phyloP scores from a whole-genome alignment of 2,888 invertebrate species.

The Ecdyonurus torrentis region DNA sequence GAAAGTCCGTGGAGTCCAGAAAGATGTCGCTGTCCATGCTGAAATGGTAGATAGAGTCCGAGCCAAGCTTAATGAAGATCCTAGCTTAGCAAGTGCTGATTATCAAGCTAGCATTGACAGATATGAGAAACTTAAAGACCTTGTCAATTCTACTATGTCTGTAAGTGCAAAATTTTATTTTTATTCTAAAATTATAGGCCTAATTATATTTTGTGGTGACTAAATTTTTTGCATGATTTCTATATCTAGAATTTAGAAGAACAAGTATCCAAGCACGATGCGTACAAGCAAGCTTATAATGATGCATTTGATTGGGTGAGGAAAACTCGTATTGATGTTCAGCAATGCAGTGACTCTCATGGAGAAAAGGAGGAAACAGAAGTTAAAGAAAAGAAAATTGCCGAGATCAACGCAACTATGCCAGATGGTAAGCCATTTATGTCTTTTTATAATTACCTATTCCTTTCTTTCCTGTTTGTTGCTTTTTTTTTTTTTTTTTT shows the following conservation, averaged over 20 bases:
- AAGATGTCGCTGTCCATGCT: constrained; percentile 64
- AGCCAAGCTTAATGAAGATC: constrained; percentile 51
- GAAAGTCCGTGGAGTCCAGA: constrained; percentile 65
- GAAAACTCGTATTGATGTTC: constrained; percentile 60
- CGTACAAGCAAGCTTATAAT: constrained; percentile 66
- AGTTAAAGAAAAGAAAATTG: constrained; percentile 57
- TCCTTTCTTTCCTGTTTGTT: not conserved
- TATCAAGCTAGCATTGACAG: constrained; percentile 53
- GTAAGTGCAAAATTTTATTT: constrained; percentile 27
- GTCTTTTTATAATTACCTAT: not conserved
- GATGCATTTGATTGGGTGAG: constrained; percentile 75
- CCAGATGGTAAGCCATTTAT: constrained; percentile 36
- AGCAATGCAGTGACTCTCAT: constrained; percentile 72
- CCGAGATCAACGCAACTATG: constrained; percentile 46
- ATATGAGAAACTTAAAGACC: constrained; percentile 49
- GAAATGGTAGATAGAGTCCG: constrained; percentile 64
- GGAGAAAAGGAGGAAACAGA: constrained; percentile 66
- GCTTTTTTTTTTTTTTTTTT: constrained; percentile 2
- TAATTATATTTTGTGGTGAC: constrained; percentile 9
- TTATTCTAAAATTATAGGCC: constrained; percentile 6
- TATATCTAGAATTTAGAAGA: constrained; percentile 40
- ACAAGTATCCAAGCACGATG: constrained; percentile 73
- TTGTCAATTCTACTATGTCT: constrained; percentile 44
- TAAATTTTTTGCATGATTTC: not conserved
- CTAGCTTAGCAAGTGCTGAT: constrained; percentile 36